A percentile compares a stretch with the other conserved stretches of the same genome.
These are phyloP conservation scores for Rhinolophus ferrumequinum DNA, from an alignment of 2,113 vertebrate species.

Conservation along the genomic window DNA sequence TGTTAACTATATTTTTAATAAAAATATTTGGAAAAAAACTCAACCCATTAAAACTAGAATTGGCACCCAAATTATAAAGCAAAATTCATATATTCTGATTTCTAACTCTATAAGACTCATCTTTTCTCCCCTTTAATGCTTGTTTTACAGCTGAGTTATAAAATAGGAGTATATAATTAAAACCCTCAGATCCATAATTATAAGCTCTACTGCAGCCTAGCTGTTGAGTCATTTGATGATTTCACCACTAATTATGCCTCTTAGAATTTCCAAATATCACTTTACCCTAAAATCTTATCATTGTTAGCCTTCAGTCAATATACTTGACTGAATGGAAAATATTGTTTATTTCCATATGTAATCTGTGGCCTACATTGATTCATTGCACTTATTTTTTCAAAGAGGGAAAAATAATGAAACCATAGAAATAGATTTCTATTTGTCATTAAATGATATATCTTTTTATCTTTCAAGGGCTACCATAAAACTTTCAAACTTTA, in stretches of 20 bases:
- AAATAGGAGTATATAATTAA: conserved; percentile 84
- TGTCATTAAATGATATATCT: not conserved
- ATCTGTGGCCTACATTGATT: not conserved
- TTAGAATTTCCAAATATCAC: conserved; percentile 69
- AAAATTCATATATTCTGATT: conserved; percentile 61
- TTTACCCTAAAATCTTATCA: conserved; percentile 55
- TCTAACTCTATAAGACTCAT: conserved; percentile 53
- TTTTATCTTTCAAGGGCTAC: not conserved
- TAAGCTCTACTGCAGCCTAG: conserved; percentile 64
- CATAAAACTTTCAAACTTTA: not conserved
- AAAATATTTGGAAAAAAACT: no score
- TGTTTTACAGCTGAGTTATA: conserved; percentile 80
- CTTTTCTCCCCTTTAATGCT: conserved; percentile 72
- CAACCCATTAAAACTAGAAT: not conserved
- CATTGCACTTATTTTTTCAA: conserved; percentile 50
- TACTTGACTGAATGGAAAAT: not conserved
- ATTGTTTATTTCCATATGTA: not conserved
- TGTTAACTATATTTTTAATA: no score
- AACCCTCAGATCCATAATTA: conserved; percentile 82
- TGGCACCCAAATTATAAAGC: conserved; percentile 16
- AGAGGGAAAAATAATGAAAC: not conserved
- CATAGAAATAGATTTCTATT: not conserved
- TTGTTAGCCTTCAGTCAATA: conserved; percentile 46
- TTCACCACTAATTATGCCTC: conserved; percentile 75
- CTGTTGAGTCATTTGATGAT: conserved; percentile 77